Percentiles rank a stretch among this genome's conserved stretches.
Evolutionary conservation across 2,113 vertebrate species (phyloP).

Genomic region (Cyanocitta stelleri): DNA sequence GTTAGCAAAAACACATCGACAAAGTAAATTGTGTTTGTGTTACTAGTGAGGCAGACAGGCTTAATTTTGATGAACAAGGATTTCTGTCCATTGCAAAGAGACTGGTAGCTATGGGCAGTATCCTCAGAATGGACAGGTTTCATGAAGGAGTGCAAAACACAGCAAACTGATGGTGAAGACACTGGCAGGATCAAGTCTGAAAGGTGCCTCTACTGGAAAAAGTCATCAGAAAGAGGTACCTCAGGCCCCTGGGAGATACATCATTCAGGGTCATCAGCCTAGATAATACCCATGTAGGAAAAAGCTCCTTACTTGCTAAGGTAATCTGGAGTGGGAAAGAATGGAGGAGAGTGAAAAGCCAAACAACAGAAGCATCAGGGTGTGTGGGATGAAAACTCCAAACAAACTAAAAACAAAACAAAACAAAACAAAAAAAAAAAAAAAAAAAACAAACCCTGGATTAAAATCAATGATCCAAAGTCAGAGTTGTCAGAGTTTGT

Average conservation of each 20-base stretch:
- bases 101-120: not conserved
- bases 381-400: not conserved
- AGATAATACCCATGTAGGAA: not conserved
- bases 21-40: not conserved
- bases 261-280: not conserved
- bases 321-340: not conserved
- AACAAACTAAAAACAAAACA: not conserved
- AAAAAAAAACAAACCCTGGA: too few relatives aligned
- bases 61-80: not conserved
- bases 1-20: not conserved
- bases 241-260: too few relatives aligned
- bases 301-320: not conserved
- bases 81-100: not conserved
- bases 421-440: too few relatives aligned
- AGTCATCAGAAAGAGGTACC: not conserved
- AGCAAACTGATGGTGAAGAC: not conserved
- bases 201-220: not conserved
- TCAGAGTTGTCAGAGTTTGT: not conserved
- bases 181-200: not conserved
- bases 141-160: not conserved
- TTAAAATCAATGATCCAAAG: not conserved
- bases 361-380: not conserved
- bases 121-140: not conserved
- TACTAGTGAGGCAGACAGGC: not conserved
- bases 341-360: not conserved